These are phyloP conservation scores for Macroglossus sobrinus DNA, from an alignment of 2,113 vertebrate species.

Conservation along the genomic window DNA sequence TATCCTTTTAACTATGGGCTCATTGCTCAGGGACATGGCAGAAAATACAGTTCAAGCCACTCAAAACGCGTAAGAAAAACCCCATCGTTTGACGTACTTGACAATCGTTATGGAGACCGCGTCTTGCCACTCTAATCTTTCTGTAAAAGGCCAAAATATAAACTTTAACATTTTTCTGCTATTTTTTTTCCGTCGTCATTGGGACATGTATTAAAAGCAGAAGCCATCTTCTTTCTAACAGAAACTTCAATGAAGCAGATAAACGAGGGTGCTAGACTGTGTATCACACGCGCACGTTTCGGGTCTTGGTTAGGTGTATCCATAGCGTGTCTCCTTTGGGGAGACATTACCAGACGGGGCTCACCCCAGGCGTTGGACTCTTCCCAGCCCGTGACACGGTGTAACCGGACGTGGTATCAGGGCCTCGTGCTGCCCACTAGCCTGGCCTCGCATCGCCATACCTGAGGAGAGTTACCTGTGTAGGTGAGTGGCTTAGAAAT, in stretches of 20 bases:
- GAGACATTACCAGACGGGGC: background rate
- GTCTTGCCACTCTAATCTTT: background rate
- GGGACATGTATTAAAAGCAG: background rate
- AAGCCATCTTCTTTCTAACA: background rate
- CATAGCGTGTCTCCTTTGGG: background rate
- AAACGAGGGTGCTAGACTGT: background rate
- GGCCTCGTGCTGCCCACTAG: background rate
- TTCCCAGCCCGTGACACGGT: background rate
- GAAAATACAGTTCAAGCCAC: background rate
- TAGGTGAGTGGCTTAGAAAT: background rate
- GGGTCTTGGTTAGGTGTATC: conserved; percentile 38
- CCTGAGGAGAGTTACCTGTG: conserved; percentile 4
- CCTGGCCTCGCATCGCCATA: background rate
- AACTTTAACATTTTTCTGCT: background rate
- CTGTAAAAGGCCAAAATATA: conserved; percentile 40
- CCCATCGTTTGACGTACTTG: background rate
- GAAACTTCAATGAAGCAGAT: background rate
- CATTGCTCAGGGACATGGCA: background rate
- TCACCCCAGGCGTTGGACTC: background rate
- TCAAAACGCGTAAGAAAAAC: background rate
- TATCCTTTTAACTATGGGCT: background rate
- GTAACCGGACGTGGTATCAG: conserved; percentile 14
- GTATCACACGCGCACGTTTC: background rate
- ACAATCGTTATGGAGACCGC: background rate
- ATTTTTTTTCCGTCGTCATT: conserved; percentile 3